Base-by-base conservation (phyloP, 2,888 invertebrate genomes). In the Drosophila birchii region DNA sequence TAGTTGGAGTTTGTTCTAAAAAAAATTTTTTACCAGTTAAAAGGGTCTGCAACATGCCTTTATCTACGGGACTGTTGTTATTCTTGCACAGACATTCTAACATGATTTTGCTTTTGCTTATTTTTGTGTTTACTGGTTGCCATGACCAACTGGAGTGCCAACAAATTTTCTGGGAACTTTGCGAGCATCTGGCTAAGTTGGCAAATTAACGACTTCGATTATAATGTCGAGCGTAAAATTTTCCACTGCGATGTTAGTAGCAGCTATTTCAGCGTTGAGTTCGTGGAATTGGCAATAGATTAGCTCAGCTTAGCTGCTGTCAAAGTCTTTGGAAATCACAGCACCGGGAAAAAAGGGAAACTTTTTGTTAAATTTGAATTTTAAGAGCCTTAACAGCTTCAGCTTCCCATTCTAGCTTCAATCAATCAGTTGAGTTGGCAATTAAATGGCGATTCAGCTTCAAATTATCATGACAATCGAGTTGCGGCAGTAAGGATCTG, bases 401-500 rank as follows among this genome's bases (percentile, higher is more conserved):
- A 32, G 14, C 14, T 38, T 32, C 29, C 36, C 18, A 12, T 43
- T 49, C n/a, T 20, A 18, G 32, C 51, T 53, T 23, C 8, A 11
- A 20, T 20, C 38, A 43, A 44, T 55, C 39, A 61, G 9, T 20
- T 39, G 20, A n/a, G 26, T 12, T 23, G 41, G 16, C 47, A 69
- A 57, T 69, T 47, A 61, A 67, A 56, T 47, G 43, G 20, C 43
- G 20, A 63, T 61, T 49, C 49, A 39, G 61, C 8, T 16, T 49
- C 45, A 43, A 56, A 63, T 63, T 66, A 63, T 41, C 61, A 55
- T 54, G 51, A 55, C 56, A 81, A 75, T 67, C 67, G 56, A 56
- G 64, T 62, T 59, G 49, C 47, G 36, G 47, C 20, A 2, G 5
- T 9, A n/a, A n/a, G 32, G 29, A 45, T 26, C 36, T 11, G 51